Conservation (phyloP, 1,140 invertebrate species). For the Conus betulinus region DNA sequence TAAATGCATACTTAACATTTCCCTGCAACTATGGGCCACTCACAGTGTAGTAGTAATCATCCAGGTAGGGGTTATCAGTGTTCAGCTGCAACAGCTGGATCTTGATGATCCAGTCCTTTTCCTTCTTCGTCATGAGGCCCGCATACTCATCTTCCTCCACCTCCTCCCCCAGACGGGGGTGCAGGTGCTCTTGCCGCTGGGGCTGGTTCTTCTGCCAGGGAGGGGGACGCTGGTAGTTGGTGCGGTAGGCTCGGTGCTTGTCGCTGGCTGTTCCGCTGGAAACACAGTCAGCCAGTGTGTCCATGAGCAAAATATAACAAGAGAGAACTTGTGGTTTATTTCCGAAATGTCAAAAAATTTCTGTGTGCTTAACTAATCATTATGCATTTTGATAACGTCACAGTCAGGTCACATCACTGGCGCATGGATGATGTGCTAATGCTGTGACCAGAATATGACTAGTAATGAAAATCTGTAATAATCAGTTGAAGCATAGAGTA, state of each 20-base stretch:
- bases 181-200: slow-evolving; percentile 33
- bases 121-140: slow-evolving; percentile 91
- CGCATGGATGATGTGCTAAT: too few species aligned
- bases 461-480: too few species aligned
- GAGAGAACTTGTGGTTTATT: too few species aligned
- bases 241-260: slow-evolving; percentile 35
- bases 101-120: slow-evolving; percentile 95
- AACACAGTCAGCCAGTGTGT: too few species aligned
- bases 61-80: slow-evolving; percentile 76
- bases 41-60: slow-evolving; percentile 78
- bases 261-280: neutral
- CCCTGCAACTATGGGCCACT: slow-evolving; percentile 35
- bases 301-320: too few species aligned
- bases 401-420: too few species aligned
- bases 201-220: slow-evolving; percentile 35
- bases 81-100: slow-evolving; percentile 91
- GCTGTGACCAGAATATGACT: too few species aligned
- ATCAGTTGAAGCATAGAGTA: too few species aligned
- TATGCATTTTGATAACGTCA: too few species aligned
- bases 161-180: slow-evolving; percentile 43
- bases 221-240: slow-evolving; percentile 35
- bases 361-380: too few species aligned
- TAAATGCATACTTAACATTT: too few species aligned
- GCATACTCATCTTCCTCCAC: slow-evolving; percentile 84
- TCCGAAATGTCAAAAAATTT: too few species aligned